Evolutionary conservation across 2,888 invertebrate genomes (phyloP), one percentile per base, ranked within the genome.

Genomic region (Coelopa pilipes): DNA sequence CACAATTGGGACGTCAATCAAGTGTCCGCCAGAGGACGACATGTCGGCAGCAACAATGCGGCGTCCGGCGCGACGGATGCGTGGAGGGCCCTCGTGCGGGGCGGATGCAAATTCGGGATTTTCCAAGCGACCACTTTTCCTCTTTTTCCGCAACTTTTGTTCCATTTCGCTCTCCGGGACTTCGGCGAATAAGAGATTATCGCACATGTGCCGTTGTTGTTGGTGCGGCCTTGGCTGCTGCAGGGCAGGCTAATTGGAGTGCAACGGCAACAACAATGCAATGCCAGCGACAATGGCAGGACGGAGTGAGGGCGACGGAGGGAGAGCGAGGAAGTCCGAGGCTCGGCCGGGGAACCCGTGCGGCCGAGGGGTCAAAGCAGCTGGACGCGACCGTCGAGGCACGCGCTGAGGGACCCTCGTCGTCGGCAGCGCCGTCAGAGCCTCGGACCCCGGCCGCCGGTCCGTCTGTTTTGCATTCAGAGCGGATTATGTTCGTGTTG

Each of bases 1-100:
- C 76, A 82, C 81, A 84, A 83, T 81, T 77, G 81, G 81, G 76
- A 81, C 82, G 87, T 86, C 87, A 87, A 86, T 87, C 87, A 87
- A 79, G 79, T 80, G 86, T 85, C 86, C 85, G 83, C 84, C 84
- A 83, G 78, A 74, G 60, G 63, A 53, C 63, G 17, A 47, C 47
- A 47, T 17, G 34, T n/a, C 21, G 45, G 15, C 7, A 59, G 34
- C 12, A 69, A 57, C 55, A 55, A 34, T 70, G 49, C 70, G 60
- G 60, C 24, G 34, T 55, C 15, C 15, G 2, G 49, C 5, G 19
- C 21, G 17, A 17, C 17, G 9, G 17, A n/a, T 17, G 53, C 15
- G 55, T 62, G 15, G 10, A 55, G 49, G 9, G 47, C 15, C 17
- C 19, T 24, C 11, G n/a, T 34, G n/a, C 59, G 69, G 47, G 72